Conservation (phyloP, 1,140 invertebrate species). For the Drosophila santomea region DNA sequence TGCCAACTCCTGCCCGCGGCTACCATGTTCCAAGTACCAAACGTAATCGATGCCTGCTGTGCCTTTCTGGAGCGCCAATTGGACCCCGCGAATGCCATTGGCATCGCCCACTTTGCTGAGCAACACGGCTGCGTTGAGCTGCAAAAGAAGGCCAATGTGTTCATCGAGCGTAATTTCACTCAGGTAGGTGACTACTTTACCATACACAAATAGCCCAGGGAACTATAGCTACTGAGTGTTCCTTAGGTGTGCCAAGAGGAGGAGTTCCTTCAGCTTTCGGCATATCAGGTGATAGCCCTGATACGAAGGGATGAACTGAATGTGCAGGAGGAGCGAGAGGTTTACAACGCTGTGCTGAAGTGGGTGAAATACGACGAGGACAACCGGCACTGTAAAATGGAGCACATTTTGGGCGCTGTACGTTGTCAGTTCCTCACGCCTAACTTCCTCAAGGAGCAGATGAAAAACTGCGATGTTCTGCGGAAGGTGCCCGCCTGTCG, state of each 20-base stretch:
- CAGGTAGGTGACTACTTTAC: constrained; percentile 87
- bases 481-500: constrained; percentile 94
- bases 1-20: constrained; percentile 95
- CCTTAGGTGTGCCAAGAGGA: constrained; percentile 93
- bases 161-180: constrained; percentile 95
- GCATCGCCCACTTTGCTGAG: constrained; percentile 96
- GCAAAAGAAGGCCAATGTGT: constrained; percentile 93
- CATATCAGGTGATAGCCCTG: constrained; percentile 91
- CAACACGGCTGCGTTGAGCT: constrained; percentile 94
- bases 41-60: constrained; percentile 96
- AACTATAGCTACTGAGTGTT: not conserved
- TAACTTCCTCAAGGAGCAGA: constrained; percentile 94
- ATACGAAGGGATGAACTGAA: constrained; percentile 95
- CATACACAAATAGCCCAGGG: accelerated
- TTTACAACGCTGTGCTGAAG: constrained; percentile 95
- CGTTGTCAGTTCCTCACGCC: constrained; percentile 96
- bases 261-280: constrained; percentile 93
- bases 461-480: constrained; percentile 95
- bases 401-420: constrained; percentile 93
- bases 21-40: constrained; percentile 96
- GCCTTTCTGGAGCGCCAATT: constrained; percentile 95
- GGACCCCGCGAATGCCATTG: constrained; percentile 96
- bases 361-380: constrained; percentile 96
- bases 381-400: constrained; percentile 92
- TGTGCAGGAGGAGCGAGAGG: constrained; percentile 95